phyloP scores from a whole-genome alignment of 2,797 vertebrate species.

The Enteromius trimaculatus region DNA sequence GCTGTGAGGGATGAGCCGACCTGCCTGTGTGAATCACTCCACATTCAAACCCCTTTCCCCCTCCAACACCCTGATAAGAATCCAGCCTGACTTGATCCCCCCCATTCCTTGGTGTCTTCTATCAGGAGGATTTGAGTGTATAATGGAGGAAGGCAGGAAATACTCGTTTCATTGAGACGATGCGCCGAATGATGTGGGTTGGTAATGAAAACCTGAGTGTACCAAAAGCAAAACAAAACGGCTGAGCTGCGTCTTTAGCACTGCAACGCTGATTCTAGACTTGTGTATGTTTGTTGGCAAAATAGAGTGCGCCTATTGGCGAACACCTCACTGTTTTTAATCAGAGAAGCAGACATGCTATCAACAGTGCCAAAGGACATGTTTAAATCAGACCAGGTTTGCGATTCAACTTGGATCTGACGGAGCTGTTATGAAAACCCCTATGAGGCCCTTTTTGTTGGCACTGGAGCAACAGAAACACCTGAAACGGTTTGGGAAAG shows the following conservation, averaged over 20 bases:
- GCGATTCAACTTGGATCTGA: constrained; percentile 36
- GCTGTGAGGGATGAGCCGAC: constrained; percentile 61
- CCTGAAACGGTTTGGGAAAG: constrained; percentile 46
- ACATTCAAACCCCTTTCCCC: constrained; percentile 36
- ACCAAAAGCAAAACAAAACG: constrained; percentile 29
- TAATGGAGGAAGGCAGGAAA: constrained; percentile 70
- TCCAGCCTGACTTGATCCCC: constrained; percentile 16
- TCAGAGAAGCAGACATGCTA: constrained; percentile 27
- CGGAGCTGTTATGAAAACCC: constrained; percentile 41
- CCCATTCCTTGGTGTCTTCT: constrained; percentile 56
- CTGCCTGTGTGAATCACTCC: constrained; percentile 58
- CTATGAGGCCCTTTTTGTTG: constrained; percentile 42
- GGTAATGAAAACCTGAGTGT: constrained; percentile 27
- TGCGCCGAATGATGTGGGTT: constrained; percentile 12
- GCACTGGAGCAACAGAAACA: constrained; percentile 43
- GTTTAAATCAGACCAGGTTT: constrained; percentile 45
- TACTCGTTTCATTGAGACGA: constrained; percentile 64
- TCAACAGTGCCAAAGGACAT: constrained; percentile 35
- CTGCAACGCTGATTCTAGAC: constrained; percentile 12
- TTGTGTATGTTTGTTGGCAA: constrained; percentile 28
- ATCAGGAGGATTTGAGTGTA: constrained; percentile 64
- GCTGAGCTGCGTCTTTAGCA: neutral
- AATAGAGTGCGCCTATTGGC: neutral
- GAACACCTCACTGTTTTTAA: constrained; percentile 32
- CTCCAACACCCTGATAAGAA: constrained; percentile 31